Evolutionary conservation across 2,888 invertebrate species (phyloP).

Genomic region (Thera britannica): DNA sequence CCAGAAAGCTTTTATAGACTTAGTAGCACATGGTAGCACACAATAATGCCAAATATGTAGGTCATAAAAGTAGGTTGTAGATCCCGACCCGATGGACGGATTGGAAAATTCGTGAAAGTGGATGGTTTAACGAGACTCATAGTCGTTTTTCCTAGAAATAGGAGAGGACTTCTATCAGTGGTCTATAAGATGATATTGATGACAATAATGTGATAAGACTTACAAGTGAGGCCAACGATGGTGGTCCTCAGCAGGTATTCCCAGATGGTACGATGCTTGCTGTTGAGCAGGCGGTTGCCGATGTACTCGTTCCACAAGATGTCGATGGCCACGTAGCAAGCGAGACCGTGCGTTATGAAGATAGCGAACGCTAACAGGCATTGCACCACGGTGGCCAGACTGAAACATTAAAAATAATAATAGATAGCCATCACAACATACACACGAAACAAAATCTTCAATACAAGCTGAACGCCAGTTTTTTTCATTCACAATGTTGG

Average conservation of each 20-base stretch:
- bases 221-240: constrained; percentile 93
- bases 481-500: no score
- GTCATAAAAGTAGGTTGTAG: no score
- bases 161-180: no score
- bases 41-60: no score
- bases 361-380: constrained; percentile 91
- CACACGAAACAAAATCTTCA: no score
- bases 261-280: constrained; percentile 86
- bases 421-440: background rate
- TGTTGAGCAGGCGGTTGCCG: constrained; percentile 84
- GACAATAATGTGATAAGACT: constrained; percentile 71
- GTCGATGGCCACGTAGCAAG: constrained; percentile 97
- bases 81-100: no score
- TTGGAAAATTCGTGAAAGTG: no score
- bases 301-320: constrained; percentile 94
- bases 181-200: no score
- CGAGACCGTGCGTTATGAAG: constrained; percentile 95
- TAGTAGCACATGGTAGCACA: no score
- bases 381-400: constrained; percentile 89
- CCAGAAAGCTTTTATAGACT: no score
- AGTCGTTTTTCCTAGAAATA: background rate
- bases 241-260: constrained; percentile 92
- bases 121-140: background rate
- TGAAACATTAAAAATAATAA: constrained; percentile 52
- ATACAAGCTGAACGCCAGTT: no score